Percentiles rank a stretch among this genome's conserved stretches.
phyloP scores from a whole-genome alignment of 2,113 vertebrate genomes.

The Hypomesus transpacificus region DNA sequence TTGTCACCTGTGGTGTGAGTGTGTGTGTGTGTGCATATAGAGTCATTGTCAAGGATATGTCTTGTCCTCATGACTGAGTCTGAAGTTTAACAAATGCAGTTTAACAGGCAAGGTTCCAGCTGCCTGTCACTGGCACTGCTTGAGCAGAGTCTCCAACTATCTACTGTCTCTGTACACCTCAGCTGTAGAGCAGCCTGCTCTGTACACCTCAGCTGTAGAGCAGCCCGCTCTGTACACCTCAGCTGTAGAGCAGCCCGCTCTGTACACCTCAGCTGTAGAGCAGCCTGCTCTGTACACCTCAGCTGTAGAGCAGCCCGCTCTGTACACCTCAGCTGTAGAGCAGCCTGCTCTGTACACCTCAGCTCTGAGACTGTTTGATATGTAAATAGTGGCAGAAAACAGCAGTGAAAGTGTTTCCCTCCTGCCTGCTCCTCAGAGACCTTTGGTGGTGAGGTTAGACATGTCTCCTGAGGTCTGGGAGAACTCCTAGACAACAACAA shows the following conservation, averaged over 20 bases:
- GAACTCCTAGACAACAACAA: constrained; percentile 47
- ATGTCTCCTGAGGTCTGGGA: not conserved
- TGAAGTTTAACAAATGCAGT: too few species aligned
- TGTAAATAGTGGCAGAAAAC: constrained; percentile 43
- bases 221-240: constrained; percentile 11
- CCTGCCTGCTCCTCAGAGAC: constrained; percentile 3
- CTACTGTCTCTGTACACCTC: not conserved
- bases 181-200: not conserved
- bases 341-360: constrained; percentile 15
- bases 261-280: not conserved
- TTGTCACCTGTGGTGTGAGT: not conserved
- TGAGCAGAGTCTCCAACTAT: too few species aligned
- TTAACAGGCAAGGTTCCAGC: too few species aligned
- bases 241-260: not conserved
- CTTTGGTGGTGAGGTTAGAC: constrained; percentile 20
- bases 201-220: not conserved
- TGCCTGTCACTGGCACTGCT: too few species aligned
- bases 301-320: not conserved
- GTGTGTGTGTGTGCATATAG: too few species aligned
- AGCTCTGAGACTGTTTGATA: constrained; percentile 35
- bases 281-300: too few species aligned
- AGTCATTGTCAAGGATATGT: too few species aligned
- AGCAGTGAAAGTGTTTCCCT: constrained; percentile 9
- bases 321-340: not conserved
- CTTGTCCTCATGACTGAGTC: too few species aligned